Base-by-base conservation (phyloP, 1,140 invertebrate genomes). In the Ptiloglossa arizonensis region DNA sequence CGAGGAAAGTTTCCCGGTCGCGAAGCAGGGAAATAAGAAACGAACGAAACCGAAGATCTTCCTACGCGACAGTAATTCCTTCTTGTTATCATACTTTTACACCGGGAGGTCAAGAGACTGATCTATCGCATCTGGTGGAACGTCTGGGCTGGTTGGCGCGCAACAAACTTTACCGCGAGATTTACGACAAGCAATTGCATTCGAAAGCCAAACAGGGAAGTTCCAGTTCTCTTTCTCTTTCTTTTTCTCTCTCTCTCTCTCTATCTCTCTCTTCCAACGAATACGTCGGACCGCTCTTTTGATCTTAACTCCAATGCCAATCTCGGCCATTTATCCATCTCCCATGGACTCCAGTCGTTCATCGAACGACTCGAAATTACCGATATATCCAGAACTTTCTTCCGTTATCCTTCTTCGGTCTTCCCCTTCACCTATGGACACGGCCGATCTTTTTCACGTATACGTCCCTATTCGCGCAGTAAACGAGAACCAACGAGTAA, bases 121-220 rank as follows among this genome's bases (percentile, higher is more conserved):
- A 82, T 81, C 74, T 79, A 76, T 86, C 66, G 74, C 62, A 67
- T 35, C 68, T 69, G 56, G 41, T 54, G 24, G 5, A 50, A 48
- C 41, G 38, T 69, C 74, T 29, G 59, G 38, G 48, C 46, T 62
- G 80, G 56, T 79, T 76, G 70, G 73, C 59, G 77, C 69, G 74
- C 85, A 87, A 88, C 85, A 81, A 89, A 87, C 85, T 88, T 87
- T 86, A 81, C 82, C 67, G 82, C 71, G 69, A 83, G 85, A 88
- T 88, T 88, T 87, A 87, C 79, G 73, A 77, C 24, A 17, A 70
- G 79, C 82, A 82, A 88, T 87, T 79, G 79, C 78, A 87, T 82
- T 76, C 81, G 80, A 85, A 81, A 86, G 83, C 80, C 84, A 87
- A 86, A 83, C 72, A 82, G 41, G 32, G 52, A 77, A 59, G 62